Evolutionary conservation across 2,113 vertebrate species (phyloP).

Genomic region (Oncorhynchus keta): DNA sequence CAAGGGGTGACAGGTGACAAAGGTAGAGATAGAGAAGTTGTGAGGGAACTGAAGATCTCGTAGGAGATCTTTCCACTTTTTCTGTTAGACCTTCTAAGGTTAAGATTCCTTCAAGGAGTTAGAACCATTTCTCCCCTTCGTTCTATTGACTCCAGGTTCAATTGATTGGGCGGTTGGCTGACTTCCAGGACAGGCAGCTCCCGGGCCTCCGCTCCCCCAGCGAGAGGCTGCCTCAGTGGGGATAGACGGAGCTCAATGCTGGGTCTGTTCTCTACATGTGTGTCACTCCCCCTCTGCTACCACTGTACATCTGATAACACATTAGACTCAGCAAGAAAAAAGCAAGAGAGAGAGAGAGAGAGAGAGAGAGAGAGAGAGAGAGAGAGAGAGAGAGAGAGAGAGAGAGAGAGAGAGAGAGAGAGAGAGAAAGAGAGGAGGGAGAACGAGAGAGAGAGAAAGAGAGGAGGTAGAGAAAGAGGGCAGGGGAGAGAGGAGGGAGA

Average conservation of each 20-base stretch:
- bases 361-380: too few species aligned
- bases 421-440: too few species aligned
- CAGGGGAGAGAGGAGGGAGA: background rate
- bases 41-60: too few species aligned
- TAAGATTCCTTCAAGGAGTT: background rate
- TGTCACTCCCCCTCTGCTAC: conserved; percentile 61
- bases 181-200: conserved; percentile 62
- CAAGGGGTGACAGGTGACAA: background rate
- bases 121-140: conserved; percentile 47
- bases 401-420: too few species aligned
- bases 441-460: too few species aligned
- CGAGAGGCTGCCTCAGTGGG: conserved; percentile 56
- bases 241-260: conserved; percentile 65
- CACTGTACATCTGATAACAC: conserved; percentile 66
- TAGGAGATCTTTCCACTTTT: too few species aligned
- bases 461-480: too few species aligned
- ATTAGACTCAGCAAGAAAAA: conserved; percentile 28
- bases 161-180: conserved; percentile 76
- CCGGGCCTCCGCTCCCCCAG: conserved; percentile 59
- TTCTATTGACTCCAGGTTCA: conserved; percentile 71
- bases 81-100: background rate
- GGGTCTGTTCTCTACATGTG: conserved; percentile 71
- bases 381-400: too few species aligned
- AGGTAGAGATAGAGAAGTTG: background rate
- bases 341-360: background rate